These are phyloP conservation scores for Seriola aureovittata DNA, from an alignment of 2,113 vertebrate species.

Conservation along the genomic window DNA sequence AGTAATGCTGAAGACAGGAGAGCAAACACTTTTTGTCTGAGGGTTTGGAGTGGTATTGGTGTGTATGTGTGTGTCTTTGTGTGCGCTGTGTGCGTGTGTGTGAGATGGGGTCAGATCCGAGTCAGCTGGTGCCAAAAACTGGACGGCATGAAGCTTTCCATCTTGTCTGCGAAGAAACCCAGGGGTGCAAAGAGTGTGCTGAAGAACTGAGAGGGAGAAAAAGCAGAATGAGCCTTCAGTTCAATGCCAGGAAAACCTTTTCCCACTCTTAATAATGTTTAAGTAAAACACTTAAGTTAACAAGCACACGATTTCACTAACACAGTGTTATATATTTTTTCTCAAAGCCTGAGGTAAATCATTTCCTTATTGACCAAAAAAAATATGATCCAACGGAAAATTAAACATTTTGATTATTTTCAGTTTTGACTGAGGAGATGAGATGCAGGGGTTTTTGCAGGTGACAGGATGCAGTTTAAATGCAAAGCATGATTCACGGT, in stretches of 20 bases:
- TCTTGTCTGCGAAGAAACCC: conserved; percentile 88
- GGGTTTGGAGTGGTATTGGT: conserved; percentile 64
- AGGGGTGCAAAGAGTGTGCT: conserved; percentile 88
- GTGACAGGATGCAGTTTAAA: not conserved
- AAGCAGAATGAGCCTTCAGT: conserved; percentile 27
- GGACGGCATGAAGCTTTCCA: conserved; percentile 88
- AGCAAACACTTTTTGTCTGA: conserved; percentile 80
- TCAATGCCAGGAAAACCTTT: not conserved
- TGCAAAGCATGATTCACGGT: not conserved
- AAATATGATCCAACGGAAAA: not conserved
- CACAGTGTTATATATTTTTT: not conserved
- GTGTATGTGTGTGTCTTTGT: conserved; percentile 44
- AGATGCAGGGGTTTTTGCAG: not conserved
- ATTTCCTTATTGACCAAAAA: not conserved
- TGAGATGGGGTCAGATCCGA: conserved; percentile 79
- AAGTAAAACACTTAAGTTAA: not conserved
- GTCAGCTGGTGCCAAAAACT: conserved; percentile 86
- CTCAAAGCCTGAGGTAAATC: not conserved
- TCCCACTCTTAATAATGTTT: not conserved
- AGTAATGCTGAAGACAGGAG: conserved; percentile 83
- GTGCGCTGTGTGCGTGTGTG: conserved; percentile 46
- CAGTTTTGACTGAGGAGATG: not conserved
- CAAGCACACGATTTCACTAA: not conserved
- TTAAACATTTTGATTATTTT: not conserved
- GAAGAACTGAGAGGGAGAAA: conserved; percentile 86